A percentile compares a stretch with the other conserved stretches of the same genome.
phyloP scores from a whole-genome alignment of 2,888 invertebrate species.

The Tiliacea citrago region DNA sequence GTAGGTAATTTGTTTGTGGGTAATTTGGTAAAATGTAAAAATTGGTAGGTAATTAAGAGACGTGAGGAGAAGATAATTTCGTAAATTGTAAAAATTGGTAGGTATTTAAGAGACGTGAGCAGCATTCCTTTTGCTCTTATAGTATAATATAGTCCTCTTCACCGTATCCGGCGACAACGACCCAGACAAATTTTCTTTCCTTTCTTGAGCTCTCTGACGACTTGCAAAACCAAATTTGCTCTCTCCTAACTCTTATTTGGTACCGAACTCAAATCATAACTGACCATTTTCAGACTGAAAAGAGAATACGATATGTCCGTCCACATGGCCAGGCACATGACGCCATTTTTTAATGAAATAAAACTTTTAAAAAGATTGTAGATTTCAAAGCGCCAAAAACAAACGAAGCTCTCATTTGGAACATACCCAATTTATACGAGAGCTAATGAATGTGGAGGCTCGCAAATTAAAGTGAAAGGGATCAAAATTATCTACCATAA shows the following conservation, averaged over 20 bases:
- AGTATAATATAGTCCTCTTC: neutral
- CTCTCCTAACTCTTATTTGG: no score
- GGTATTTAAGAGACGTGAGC: neutral
- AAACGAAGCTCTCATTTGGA: slow-evolving; percentile 7
- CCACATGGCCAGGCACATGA: neutral
- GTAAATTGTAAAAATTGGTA: no score
- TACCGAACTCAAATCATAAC: neutral
- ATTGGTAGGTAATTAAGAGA: neutral
- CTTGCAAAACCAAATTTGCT: neutral
- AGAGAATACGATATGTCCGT: no score
- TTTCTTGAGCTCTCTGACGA: neutral
- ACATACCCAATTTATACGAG: slow-evolving; percentile 5
- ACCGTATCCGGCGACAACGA: neutral
- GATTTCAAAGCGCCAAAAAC: neutral
- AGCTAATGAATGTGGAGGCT: slow-evolving; percentile 20
- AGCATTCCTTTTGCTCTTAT: neutral
- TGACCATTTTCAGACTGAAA: neutral
- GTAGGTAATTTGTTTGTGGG: no score
- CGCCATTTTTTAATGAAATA: neutral
- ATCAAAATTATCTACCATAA: neutral
- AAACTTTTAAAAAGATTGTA: neutral
- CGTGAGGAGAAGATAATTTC: no score
- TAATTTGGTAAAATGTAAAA: no score
- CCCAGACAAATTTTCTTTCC: neutral
- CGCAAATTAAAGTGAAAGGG: slow-evolving; percentile 3